These are phyloP conservation scores for Darevskia nairensis DNA, from an alignment of 2,797 vertebrate species.

Conservation along the genomic window DNA sequence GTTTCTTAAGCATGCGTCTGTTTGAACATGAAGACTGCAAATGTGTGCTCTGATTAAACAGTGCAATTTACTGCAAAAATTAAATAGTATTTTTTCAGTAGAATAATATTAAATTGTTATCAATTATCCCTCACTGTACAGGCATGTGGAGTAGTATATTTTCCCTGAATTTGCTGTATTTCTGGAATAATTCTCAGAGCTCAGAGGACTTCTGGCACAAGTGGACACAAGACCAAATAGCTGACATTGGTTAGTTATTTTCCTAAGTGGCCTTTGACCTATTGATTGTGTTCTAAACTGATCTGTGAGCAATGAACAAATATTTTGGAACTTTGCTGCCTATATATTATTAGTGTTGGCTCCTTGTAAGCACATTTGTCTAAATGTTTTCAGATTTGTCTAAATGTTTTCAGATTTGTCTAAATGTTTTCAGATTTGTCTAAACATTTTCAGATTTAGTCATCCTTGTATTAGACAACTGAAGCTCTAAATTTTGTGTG, in stretches of 20 bases:
- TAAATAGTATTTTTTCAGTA: not conserved
- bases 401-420: not conserved
- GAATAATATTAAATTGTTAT: not conserved
- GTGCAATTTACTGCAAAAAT: not conserved
- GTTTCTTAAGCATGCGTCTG: not conserved
- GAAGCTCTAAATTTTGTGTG: not conserved
- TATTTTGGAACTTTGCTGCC: not conserved
- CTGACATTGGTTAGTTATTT: conserved; percentile 74
- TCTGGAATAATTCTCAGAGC: conserved; percentile 78
- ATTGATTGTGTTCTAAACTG: not conserved
- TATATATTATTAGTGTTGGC: not conserved
- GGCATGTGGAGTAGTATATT: conserved; percentile 85
- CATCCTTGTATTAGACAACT: not conserved
- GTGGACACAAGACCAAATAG: conserved; percentile 76
- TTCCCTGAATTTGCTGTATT: conserved; percentile 82
- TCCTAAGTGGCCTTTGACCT: not conserved
- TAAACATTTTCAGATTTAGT: not conserved
- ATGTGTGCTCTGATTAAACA: too few species aligned
- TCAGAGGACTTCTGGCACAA: conserved; percentile 81
- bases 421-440: not conserved
- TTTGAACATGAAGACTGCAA: not conserved
- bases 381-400: not conserved
- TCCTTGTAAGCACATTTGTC: not conserved
- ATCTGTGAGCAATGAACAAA: not conserved
- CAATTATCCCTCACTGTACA: conserved; percentile 51